These are phyloP conservation scores for Sitophilus oryzae DNA, from an alignment of 1,140 invertebrate species.

Conservation along the genomic window DNA sequence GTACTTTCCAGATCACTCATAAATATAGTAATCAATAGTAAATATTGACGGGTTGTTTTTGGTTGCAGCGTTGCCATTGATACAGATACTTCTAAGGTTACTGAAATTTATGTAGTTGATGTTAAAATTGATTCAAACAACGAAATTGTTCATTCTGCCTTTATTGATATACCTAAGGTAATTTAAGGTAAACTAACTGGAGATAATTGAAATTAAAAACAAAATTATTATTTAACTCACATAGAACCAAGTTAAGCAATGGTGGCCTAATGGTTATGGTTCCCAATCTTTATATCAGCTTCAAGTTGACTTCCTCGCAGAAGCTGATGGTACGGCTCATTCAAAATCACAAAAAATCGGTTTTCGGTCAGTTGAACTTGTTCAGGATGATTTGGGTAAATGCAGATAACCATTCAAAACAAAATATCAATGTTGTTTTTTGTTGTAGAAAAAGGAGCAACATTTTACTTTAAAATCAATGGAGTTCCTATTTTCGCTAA, in stretches of 20 bases:
- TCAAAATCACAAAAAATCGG: slow-evolving; percentile 60
- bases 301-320: slow-evolving; percentile 48
- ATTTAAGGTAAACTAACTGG: no score
- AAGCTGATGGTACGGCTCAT: slow-evolving; percentile 36
- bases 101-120: no score
- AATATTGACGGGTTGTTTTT: no score
- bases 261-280: slow-evolving; percentile 97
- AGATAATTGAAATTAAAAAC: no score
- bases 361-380: slow-evolving; percentile 78
- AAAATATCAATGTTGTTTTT: background rate
- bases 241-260: slow-evolving; percentile 55
- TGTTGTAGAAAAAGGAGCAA: slow-evolving; percentile 54
- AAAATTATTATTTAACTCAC: slow-evolving; percentile 35
- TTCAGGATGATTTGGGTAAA: slow-evolving; percentile 53
- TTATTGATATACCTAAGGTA: no score
- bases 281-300: slow-evolving; percentile 72
- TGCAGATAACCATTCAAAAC: background rate
- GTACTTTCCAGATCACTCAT: no score
- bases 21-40: no score
- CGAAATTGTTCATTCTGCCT: no score
- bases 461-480: slow-evolving; percentile 89
- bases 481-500: slow-evolving; percentile 88
- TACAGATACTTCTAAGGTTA: no score
- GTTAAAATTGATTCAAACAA: no score
- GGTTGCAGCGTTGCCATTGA: no score